These are phyloP conservation scores for Brevipalpus yothersi DNA, from an alignment of 1,140 invertebrate species.

Conservation along the genomic window DNA sequence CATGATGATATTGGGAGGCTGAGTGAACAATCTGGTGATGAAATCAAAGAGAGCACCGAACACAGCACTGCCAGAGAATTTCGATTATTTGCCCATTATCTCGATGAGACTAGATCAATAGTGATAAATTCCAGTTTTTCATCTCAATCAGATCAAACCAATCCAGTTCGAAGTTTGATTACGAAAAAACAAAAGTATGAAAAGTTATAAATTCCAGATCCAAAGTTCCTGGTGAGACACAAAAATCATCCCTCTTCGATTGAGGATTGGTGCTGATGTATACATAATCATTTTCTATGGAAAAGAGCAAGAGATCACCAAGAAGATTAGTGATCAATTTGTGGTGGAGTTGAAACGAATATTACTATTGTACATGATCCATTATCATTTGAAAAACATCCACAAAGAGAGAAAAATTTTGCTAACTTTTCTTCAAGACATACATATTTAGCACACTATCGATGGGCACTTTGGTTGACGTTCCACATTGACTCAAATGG, in stretches of 20 bases:
- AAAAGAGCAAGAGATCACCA: background rate
- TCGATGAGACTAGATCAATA: too few species aligned
- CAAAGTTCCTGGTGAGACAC: slow-evolving; percentile 62
- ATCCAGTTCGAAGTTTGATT: too few species aligned
- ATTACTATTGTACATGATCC: background rate
- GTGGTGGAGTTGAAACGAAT: background rate
- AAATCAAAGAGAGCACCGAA: slow-evolving; percentile 59
- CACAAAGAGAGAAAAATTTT: background rate
- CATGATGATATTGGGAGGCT: slow-evolving; percentile 82
- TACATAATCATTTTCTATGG: slow-evolving; percentile 57
- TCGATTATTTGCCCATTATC: background rate
- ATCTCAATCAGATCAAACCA: too few species aligned
- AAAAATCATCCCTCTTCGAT: slow-evolving; percentile 70
- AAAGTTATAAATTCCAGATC: too few species aligned
- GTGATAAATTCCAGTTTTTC: too few species aligned
- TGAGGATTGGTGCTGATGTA: slow-evolving; percentile 69
- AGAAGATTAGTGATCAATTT: background rate
- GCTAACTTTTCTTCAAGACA: background rate
- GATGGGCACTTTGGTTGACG: too few species aligned
- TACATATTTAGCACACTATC: background rate
- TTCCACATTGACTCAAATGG: too few species aligned
- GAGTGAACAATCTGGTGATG: slow-evolving; percentile 48
- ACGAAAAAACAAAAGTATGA: too few species aligned
- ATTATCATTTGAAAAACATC: slow-evolving; percentile 12
- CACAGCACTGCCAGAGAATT: slow-evolving; percentile 14